Evolutionary conservation across 2,113 vertebrate genomes (phyloP).

Genomic region (Anthoscopus minutus): DNA sequence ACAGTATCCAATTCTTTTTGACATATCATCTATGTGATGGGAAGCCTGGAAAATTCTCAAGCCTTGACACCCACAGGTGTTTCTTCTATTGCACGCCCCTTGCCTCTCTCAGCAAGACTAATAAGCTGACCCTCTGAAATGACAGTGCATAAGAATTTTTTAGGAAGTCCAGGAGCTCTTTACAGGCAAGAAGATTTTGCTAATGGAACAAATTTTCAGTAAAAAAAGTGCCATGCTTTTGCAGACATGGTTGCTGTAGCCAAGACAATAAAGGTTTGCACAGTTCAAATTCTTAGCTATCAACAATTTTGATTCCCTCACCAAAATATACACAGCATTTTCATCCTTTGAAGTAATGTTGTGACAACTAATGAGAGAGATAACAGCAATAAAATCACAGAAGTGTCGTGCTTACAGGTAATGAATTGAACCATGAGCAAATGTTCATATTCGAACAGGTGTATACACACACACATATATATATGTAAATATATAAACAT

Average conservation of each 20-base stretch:
- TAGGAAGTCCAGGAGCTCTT: neutral
- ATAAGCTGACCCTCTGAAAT: neutral
- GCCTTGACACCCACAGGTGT: neutral
- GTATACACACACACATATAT: neutral
- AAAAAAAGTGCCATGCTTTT: neutral
- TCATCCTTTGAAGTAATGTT: neutral
- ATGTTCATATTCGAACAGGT: neutral
- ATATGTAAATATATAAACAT: accelerated
- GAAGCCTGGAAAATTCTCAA: neutral
- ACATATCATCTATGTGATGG: neutral
- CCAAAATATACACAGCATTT: neutral
- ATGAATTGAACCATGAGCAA: neutral
- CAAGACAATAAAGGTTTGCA: neutral
- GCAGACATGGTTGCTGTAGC: neutral
- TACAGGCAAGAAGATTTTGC: neutral
- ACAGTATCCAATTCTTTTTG: neutral
- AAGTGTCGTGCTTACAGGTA: neutral
- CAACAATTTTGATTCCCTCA: neutral
- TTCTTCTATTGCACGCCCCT: neutral
- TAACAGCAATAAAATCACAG: neutral
- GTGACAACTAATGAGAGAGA: neutral
- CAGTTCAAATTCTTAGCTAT: neutral
- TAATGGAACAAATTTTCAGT: neutral
- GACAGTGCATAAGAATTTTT: neutral
- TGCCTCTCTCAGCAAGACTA: neutral